A percentile compares a stretch with the other conserved stretches of the same genome.
Conservation (phyloP, 2,113 vertebrate species). For the Paradisaea rubra region DNA sequence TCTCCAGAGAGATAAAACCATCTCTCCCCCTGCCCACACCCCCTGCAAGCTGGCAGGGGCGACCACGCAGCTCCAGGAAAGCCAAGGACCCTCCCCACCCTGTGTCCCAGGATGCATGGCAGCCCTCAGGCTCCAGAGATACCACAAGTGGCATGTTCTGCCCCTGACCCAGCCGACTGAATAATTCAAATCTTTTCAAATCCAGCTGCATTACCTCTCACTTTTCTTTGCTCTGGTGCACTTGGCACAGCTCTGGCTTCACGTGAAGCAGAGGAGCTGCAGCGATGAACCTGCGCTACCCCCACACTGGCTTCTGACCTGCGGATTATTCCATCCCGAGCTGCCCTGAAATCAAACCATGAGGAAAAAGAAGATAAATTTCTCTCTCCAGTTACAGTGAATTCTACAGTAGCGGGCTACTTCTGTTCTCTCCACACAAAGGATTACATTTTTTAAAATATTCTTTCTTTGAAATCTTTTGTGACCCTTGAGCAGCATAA, state of each 20-base stretch:
- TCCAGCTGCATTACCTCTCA: not conserved
- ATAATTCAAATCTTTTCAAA: not conserved
- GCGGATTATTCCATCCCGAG: not conserved
- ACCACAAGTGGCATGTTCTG: not conserved
- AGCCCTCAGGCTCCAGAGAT: not conserved
- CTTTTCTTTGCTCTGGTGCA: not conserved
- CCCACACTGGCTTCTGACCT: not conserved
- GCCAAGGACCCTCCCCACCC: not conserved
- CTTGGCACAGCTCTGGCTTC: not conserved
- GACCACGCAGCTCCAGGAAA: fast-evolving
- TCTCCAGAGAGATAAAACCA: not conserved
- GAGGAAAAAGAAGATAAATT: not conserved
- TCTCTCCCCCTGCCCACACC: not conserved
- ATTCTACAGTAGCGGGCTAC: not conserved
- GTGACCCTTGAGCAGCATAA: not conserved
- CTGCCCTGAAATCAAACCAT: not conserved
- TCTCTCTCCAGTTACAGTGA: not conserved
- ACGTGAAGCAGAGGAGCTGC: not conserved
- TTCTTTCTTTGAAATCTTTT: conserved; percentile 36
- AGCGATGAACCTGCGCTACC: not conserved
- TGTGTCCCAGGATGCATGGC: not conserved
- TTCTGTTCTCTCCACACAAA: not conserved
- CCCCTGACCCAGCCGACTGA: not conserved
- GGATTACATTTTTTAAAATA: not conserved
- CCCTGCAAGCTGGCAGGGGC: not conserved